These are phyloP conservation scores for Isotomurus palustris DNA, from an alignment of 2,888 invertebrate species.

Conservation along the genomic window DNA sequence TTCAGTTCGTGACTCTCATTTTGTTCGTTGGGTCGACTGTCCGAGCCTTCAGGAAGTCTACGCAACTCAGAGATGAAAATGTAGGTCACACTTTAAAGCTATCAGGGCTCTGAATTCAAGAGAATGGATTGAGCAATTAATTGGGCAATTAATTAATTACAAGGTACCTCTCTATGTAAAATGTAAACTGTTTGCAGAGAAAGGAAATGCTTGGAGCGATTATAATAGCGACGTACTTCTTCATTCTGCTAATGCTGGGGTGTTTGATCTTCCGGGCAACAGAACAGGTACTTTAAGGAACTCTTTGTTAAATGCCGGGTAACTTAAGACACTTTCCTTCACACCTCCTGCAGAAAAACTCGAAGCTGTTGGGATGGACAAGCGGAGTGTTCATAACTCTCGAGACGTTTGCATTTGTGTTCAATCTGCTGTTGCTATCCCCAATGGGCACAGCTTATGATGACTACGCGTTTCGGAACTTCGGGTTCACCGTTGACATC, in stretches of 20 bases:
- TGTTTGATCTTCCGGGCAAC: conserved; percentile 36
- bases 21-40: conserved; percentile 28
- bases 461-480: conserved; percentile 35
- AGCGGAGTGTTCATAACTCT: conserved; percentile 31
- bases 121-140: background rate
- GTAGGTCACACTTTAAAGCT: conserved; percentile 13
- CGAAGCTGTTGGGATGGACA: conserved; percentile 35
- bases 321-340: background rate
- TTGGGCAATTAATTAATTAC: background rate
- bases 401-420: conserved; percentile 35
- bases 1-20: conserved; percentile 32
- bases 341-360: conserved; percentile 22
- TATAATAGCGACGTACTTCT: conserved; percentile 31
- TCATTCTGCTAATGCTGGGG: conserved; percentile 27
- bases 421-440: conserved; percentile 31
- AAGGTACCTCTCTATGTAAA: too few relatives aligned
- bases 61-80: conserved; percentile 31
- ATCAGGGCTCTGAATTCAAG: background rate
- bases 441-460: conserved; percentile 31
- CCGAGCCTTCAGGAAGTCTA: conserved; percentile 24
- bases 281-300: conserved; percentile 22
- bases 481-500: conserved; percentile 32
- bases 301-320: background rate
- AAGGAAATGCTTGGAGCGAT: conserved; percentile 30
- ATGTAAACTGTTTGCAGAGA: conserved; percentile 11